A percentile compares a stretch with the other conserved stretches of the same genome.
Evolutionary conservation across 2,888 invertebrate species (phyloP).

Genomic region (Andrena hattorfiana): DNA sequence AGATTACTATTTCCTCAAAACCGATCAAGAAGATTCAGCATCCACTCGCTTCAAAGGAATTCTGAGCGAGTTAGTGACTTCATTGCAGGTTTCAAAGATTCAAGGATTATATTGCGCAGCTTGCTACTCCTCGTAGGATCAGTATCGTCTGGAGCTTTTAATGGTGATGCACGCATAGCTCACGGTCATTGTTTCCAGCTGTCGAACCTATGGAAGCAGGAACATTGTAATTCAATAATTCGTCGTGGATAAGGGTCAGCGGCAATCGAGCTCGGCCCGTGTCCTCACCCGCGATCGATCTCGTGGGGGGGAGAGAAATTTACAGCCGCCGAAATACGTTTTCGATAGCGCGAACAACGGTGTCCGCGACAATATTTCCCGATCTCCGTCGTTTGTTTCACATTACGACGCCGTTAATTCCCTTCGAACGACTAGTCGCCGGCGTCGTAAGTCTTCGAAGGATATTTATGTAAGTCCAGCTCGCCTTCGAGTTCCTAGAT

Average conservation of each 20-base stretch:
- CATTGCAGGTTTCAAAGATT: too few species aligned
- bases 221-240: conserved; percentile 26
- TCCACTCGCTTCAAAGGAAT: too few species aligned
- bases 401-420: conserved; percentile 59
- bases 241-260: conserved; percentile 6
- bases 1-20: too few species aligned
- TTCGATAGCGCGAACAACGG: conserved; percentile 49
- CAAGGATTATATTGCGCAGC: too few species aligned
- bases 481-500: conserved; percentile 31
- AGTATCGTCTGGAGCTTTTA: too few species aligned
- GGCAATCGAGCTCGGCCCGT: conserved; percentile 12
- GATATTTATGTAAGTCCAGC: conserved; percentile 48
- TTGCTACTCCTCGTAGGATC: too few species aligned
- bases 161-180: background rate
- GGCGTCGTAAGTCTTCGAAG: conserved; percentile 22
- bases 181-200: background rate
- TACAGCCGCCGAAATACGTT: conserved; percentile 50
- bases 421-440: conserved; percentile 13
- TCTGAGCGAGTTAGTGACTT: too few species aligned
- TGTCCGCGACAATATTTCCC: conserved; percentile 32
- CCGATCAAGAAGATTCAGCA: too few species aligned
- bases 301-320: conserved; percentile 5
- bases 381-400: conserved; percentile 50
- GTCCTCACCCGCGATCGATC: conserved; percentile 28
- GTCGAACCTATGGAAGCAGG: background rate